Base-by-base conservation (phyloP, 2,888 invertebrate species). In the Oxyteleia sp. region DNA sequence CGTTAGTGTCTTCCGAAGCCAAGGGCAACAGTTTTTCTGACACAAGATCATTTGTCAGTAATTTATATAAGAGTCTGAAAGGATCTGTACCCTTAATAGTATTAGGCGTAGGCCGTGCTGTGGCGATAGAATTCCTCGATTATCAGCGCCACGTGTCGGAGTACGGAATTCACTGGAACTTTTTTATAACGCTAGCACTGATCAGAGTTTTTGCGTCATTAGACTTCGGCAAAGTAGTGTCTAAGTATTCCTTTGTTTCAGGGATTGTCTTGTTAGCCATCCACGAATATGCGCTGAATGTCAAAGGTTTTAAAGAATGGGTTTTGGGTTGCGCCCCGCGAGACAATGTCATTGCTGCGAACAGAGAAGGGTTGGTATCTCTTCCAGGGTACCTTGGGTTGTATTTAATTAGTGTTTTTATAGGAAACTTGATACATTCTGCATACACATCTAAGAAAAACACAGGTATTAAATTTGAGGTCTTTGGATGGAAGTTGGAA, bases 141-240 rank as follows among this genome's bases (percentile, higher is more conserved):
- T 99, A 99, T 93, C 97, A 97, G 74, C 96, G 97, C 89, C 97
- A 98, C 92, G 95, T 97, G 0, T 95, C 97, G 0, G 99, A 99
- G 93, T 99, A 99, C 94, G 99, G 99, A 0, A 95, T 96, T 0
- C 99, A 99, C 93, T 98, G 99, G 98, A 99, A 99, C 93, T 99
- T 99, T 92, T 99, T 99, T 93, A 96, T 98, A 86, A 99, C 99
- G 0, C 94, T 99, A 72, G 98, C 97, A 1, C 93, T 96, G 43
- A 96, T 98, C 15, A 98, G 97, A 93, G 91, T 98, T 0, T 90
- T 97, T 16, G 96, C 96, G 41, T 95, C 95, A 0, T 84, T 96
- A 7, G 88, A 97, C 47, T 93, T 96, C 51, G 94, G 93, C 57
- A 92, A 95, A 8, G 92, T 96, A 1, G 93, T 94, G 35, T 93